Percentiles rank a stretch among this genome's conserved stretches.
Conservation (phyloP, 1,140 invertebrate species). For the Centruroides sculpturatus region DNA sequence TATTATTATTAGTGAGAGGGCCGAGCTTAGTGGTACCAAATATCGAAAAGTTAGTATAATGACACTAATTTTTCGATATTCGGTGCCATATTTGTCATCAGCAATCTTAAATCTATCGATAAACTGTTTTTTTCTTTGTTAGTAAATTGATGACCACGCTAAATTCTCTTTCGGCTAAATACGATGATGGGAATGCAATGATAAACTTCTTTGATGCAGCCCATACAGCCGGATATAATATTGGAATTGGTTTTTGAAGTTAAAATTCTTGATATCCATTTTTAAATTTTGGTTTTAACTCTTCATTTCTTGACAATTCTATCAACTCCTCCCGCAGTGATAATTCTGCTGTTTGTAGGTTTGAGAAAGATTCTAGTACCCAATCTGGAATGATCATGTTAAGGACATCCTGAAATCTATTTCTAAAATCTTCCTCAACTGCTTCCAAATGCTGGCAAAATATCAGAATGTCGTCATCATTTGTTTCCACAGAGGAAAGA, state of each 20-base stretch:
- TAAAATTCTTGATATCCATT: slow-evolving; percentile 15
- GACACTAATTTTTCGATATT: slow-evolving; percentile 4
- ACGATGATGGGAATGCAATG: slow-evolving; percentile 16
- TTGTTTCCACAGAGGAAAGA: slow-evolving; percentile 7
- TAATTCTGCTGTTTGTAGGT: not conserved
- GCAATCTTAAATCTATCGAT: slow-evolving; percentile 3
- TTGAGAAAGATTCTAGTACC: slow-evolving; percentile 9
- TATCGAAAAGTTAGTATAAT: no score
- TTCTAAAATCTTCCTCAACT: slow-evolving; percentile 7
- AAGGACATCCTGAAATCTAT: slow-evolving; percentile 13
- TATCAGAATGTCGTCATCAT: not conserved
- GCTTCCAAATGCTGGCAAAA: slow-evolving; percentile 1
- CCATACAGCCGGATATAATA: slow-evolving; percentile 9
- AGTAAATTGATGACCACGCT: slow-evolving; percentile 4
- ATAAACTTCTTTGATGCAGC: slow-evolving; percentile 7
- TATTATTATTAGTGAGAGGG: not conserved
- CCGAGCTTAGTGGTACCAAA: slow-evolving; percentile 1
- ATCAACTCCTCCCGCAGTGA: not conserved
- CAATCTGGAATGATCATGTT: slow-evolving; percentile 9
- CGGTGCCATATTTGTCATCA: slow-evolving; percentile 3
- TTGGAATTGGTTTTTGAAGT: slow-evolving; percentile 10
- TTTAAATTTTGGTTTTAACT: slow-evolving; percentile 12
- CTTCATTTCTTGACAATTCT: slow-evolving; percentile 6
- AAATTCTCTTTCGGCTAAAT: slow-evolving; percentile 14
- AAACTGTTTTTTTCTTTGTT: slow-evolving; percentile 12